Evolutionary conservation across 2,113 vertebrate species (phyloP), one percentile per base, ranked within the genome.

Genomic region (Thamnaconus septentrionalis): DNA sequence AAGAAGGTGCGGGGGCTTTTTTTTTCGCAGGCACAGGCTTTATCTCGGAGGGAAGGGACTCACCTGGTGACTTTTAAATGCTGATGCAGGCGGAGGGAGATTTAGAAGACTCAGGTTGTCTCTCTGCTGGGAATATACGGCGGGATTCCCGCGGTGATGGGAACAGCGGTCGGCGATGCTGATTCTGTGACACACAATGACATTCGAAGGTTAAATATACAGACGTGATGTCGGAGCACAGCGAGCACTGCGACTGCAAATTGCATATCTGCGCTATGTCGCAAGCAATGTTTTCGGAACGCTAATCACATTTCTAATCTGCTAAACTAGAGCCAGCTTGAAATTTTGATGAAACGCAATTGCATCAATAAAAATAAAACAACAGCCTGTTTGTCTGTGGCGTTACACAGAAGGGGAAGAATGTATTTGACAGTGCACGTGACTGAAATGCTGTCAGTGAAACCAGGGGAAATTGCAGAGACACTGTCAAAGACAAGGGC

Each of bases 201-300:
- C 48, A 56, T 48, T 2, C 45, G 8, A 46, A 8, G 45, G 8
- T 5, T 5, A 46, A 46, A 46, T 46, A 56, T 65, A 66, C 55
- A 64, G 52, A 44, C 40, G 8, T 76, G 51, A 51, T 56, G 79
- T 73, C 71, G 55, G 61, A 56, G 73, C 5, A 46, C 18, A 1
- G 18, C 18, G 18, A 31, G 18, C 18, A 31, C 18, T 31, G 18
- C 18, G 2, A 31, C 1, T 31, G 18, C 18, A 46, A 6, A 46
- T 46, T 46, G 45, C 45, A 46, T 46, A 1, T 6, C 5, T 8
- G 8, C 45, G 45, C 5, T 8, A 46, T 46, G 45, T 31, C 18
- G 18, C 18, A 31, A 31, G 18, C 18, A 31, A 31, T 31, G 18
- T 31, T 31, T 31, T 31, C 18, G 18, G 18, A 31, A 31, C 18